Conservation (phyloP, 2,797 vertebrate genomes). For the Ceryle rudis region DNA sequence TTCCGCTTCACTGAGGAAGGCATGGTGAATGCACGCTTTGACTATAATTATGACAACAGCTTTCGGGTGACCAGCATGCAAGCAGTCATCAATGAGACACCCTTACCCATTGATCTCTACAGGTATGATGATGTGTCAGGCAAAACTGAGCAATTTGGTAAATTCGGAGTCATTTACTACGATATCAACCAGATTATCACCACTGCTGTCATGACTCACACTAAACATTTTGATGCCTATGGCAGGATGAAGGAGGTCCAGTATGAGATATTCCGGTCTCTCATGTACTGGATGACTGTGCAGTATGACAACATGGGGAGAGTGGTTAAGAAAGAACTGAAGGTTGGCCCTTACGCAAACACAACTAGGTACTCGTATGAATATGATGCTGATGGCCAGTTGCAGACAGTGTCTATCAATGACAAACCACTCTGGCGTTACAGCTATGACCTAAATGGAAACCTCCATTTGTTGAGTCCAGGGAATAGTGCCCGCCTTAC, state of each 20-base stretch:
- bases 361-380: constrained; percentile 96
- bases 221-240: constrained; percentile 97
- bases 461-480: constrained; percentile 94
- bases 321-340: constrained; percentile 95
- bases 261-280: constrained; percentile 97
- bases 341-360: constrained; percentile 97
- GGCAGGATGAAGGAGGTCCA: constrained; percentile 98
- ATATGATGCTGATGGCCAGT: constrained; percentile 93
- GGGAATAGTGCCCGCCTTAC: constrained; percentile 96
- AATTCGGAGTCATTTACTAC: constrained; percentile 98
- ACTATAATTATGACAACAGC: constrained; percentile 99
- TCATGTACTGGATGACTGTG: constrained; percentile 99
- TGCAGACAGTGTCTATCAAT: constrained; percentile 96
- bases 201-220: constrained; percentile 98
- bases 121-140: constrained; percentile 97
- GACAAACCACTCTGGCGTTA: constrained; percentile 98
- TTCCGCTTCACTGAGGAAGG: constrained; percentile 98
- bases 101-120: constrained; percentile 95
- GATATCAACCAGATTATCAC: constrained; percentile 99
- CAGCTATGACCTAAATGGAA: constrained; percentile 97
- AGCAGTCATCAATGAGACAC: constrained; percentile 97
- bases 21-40: constrained; percentile 98
- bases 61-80: constrained; percentile 99
- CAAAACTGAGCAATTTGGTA: constrained; percentile 97
- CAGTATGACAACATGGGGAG: constrained; percentile 99